Percentiles rank a stretch among this genome's conserved stretches.
Conservation (phyloP, 2,888 invertebrate species). For the Aleiodes leptofemur region DNA sequence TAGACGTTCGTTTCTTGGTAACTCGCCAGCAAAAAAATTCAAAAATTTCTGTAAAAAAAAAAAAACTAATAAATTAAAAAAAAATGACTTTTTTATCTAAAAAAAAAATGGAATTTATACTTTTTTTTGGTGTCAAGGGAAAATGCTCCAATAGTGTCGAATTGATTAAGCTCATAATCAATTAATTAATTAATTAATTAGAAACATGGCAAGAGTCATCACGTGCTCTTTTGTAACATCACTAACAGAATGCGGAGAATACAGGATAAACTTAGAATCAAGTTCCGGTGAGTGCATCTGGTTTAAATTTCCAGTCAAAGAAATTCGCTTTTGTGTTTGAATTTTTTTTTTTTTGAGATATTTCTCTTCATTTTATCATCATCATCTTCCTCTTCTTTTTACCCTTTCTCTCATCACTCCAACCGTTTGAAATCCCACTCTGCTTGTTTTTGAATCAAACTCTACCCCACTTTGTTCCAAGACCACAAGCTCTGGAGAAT, state of each 20-base stretch:
- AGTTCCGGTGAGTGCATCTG: conserved; percentile 60
- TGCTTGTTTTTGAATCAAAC: conserved; percentile 55
- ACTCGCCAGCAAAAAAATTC: background rate
- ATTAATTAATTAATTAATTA: conserved; percentile 11
- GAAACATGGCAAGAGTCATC: conserved; percentile 45
- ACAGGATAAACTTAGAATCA: conserved; percentile 54
- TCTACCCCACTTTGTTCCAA: conserved; percentile 31
- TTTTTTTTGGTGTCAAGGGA: background rate
- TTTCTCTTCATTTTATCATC: too few relatives aligned
- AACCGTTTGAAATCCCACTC: conserved; percentile 60
- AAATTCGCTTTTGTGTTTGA: background rate
- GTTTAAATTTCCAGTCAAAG: conserved; percentile 15
- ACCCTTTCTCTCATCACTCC: conserved; percentile 48
- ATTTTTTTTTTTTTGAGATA: conserved; percentile 17
- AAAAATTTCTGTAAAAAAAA: background rate
- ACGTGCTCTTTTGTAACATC: conserved; percentile 61
- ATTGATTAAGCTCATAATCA: background rate
- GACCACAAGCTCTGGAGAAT: conserved; percentile 8
- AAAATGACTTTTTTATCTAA: too few relatives aligned
- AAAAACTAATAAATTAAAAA: background rate
- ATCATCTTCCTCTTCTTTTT: conserved; percentile 44
- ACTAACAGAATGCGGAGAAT: conserved; percentile 55
- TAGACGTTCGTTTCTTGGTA: conserved; percentile 26
- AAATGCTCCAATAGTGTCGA: too few relatives aligned
- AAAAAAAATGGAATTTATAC: too few relatives aligned